Evolutionary conservation across 1,140 invertebrate species (phyloP), one percentile per base, ranked within the genome.

Genomic region (Oppia nitens): DNA sequence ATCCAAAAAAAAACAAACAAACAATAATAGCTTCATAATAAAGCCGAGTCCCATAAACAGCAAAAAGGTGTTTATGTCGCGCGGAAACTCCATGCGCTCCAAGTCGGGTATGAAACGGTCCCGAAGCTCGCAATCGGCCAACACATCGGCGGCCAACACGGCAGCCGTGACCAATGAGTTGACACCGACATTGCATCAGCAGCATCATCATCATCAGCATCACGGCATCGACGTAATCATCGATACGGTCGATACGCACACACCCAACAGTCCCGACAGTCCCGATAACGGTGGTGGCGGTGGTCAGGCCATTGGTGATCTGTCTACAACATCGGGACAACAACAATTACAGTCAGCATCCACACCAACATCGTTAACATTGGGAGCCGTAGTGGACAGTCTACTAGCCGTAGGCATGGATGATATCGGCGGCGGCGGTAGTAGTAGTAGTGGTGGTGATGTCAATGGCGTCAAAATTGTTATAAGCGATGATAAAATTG

Each of bases 11-110:
- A 11, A 24, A 27, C 40, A 27, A n/a, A 26, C 17, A 24, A 53
- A 57, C 20, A 21, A 4, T 52, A 9, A 28, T 28, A 66, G 83
- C 66, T 92, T 89, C 62, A 72, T 91, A 62, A 85, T 93, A 9
- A 76, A 87, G 1, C 88, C 88, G 0, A 89, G 85, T 65, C 87
- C 88, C 3, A 91, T 92, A 67, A 89, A 86, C 25, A 87, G 87
- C 3, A 87, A 91, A 70, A 93, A 92, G 72, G 90, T 87, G 1
- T 93, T 92, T 49, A 25, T 68, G 3, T 64, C 53, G 17, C 54
- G 64, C 32, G 65, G 57, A n/a, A 56, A 62, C 28, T 63, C 62
- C 24, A 50, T 63, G 11, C 45, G 62, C 25, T 60, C 59, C 1
- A 60, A 60, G 40, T 49, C 59, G 27, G 27, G 53, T 4, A 3